Percentiles rank a stretch among this genome's conserved stretches.
These are phyloP conservation scores for Sciurus vulgaris DNA, from an alignment of 2,797 vertebrate genomes.

Conservation along the genomic window DNA sequence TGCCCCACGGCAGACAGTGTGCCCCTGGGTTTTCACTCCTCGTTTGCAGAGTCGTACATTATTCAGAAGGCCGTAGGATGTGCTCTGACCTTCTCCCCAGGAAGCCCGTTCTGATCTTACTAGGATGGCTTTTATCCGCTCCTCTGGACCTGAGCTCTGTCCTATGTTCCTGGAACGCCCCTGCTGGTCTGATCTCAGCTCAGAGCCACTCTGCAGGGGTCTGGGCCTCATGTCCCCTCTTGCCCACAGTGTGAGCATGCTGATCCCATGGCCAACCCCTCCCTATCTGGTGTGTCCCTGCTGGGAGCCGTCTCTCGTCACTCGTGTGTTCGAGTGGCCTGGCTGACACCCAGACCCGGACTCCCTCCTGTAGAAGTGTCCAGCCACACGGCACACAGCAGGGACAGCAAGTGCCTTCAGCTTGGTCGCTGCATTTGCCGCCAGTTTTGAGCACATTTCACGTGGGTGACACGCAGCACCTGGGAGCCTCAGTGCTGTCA, in stretches of 20 bases:
- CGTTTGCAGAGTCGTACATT: rapidly evolving
- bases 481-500: rapidly evolving
- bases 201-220: background rate
- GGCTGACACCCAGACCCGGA: background rate
- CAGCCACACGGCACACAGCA: too few species aligned
- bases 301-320: rapidly evolving
- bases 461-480: rapidly evolving
- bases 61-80: rapidly evolving
- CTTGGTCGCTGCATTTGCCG: background rate
- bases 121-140: background rate
- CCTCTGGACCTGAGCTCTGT: too few species aligned
- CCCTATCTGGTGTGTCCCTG: too few species aligned
- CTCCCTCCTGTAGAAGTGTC: background rate
- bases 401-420: too few species aligned
- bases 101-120: background rate
- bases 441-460: background rate
- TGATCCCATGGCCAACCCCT: background rate
- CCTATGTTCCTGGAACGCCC: background rate
- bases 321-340: rapidly evolving
- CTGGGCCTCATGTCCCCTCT: background rate
- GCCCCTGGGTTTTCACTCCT: background rate
- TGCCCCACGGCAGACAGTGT: rapidly evolving
- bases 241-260: rapidly evolving
- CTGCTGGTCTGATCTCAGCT: rapidly evolving
- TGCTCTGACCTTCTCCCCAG: too few species aligned